Conservation (phyloP, 2,888 invertebrate genomes). For the Sisyra nigra region DNA sequence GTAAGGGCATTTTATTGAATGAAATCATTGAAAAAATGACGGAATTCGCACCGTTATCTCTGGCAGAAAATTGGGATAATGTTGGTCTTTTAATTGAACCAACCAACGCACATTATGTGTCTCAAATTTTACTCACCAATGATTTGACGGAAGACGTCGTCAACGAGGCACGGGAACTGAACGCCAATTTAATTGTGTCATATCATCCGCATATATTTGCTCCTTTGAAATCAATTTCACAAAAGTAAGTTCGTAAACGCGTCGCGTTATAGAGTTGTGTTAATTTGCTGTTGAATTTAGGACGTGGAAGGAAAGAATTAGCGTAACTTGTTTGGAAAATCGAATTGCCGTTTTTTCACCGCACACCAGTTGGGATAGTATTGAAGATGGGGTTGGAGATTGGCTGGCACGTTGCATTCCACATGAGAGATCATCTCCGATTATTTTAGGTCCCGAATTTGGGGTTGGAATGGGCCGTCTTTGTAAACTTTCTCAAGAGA, state of each 20-base stretch:
- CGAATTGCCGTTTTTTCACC: constrained; percentile 84
- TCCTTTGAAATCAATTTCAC: constrained; percentile 61
- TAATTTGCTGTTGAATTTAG: constrained; percentile 23
- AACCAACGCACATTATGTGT: constrained; percentile 29
- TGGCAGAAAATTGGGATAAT: constrained; percentile 88
- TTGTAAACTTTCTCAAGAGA: constrained; percentile 29
- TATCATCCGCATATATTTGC: constrained; percentile 95
- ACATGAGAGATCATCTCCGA: constrained; percentile 25
- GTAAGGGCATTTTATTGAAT: constrained; percentile 28
- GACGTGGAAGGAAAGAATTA: constrained; percentile 66
- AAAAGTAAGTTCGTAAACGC: constrained; percentile 39
- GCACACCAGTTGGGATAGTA: constrained; percentile 80
- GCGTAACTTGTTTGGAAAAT: constrained; percentile 63
- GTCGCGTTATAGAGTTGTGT: no score
- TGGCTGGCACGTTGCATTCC: constrained; percentile 68
- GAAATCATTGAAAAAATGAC: constrained; percentile 43
- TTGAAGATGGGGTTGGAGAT: constrained; percentile 76
- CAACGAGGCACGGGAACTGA: constrained; percentile 53
- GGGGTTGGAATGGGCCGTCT: constrained; percentile 37
- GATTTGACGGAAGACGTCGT: constrained; percentile 83
- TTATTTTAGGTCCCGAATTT: constrained; percentile 25
- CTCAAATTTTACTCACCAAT: constrained; percentile 69
- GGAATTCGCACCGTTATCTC: constrained; percentile 46
- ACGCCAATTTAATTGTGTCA: constrained; percentile 67
- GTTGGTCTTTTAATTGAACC: constrained; percentile 86